These are phyloP conservation scores for Tichodroma muraria DNA, from an alignment of 2,113 vertebrate genomes.

Conservation along the genomic window DNA sequence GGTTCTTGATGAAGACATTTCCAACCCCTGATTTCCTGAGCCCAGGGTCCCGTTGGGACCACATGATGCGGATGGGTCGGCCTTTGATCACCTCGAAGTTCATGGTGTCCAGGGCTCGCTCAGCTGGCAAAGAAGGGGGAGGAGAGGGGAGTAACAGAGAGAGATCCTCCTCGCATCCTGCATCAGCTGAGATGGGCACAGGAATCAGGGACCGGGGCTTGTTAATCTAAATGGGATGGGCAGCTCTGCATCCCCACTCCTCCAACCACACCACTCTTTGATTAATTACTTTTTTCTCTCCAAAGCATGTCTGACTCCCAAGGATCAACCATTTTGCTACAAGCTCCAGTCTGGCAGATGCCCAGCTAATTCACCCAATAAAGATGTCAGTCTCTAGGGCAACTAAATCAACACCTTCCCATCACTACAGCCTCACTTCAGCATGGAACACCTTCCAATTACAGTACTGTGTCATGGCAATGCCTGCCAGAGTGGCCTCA, in stretches of 20 bases:
- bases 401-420: neutral
- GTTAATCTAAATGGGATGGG: neutral
- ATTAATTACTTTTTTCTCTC: neutral
- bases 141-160: neutral
- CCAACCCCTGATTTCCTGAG: slow-evolving; percentile 94
- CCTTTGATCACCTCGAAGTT: slow-evolving; percentile 97
- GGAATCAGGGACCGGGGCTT: neutral
- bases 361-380: neutral
- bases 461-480: accelerated
- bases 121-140: slow-evolving; percentile 71
- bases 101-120: slow-evolving; percentile 97
- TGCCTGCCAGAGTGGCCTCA: neutral
- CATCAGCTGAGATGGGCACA: neutral
- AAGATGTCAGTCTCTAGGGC: neutral
- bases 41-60: slow-evolving; percentile 94
- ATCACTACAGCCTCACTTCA: neutral
- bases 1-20: slow-evolving; percentile 98
- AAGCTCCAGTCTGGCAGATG: neutral
- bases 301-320: neutral
- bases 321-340: neutral
- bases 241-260: neutral
- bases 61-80: slow-evolving; percentile 95
- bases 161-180: neutral
- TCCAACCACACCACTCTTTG: neutral
- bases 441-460: neutral